These are phyloP conservation scores for Zhuqinia jingwanae DNA, from an alignment of 2,888 invertebrate genomes.

Conservation along the genomic window DNA sequence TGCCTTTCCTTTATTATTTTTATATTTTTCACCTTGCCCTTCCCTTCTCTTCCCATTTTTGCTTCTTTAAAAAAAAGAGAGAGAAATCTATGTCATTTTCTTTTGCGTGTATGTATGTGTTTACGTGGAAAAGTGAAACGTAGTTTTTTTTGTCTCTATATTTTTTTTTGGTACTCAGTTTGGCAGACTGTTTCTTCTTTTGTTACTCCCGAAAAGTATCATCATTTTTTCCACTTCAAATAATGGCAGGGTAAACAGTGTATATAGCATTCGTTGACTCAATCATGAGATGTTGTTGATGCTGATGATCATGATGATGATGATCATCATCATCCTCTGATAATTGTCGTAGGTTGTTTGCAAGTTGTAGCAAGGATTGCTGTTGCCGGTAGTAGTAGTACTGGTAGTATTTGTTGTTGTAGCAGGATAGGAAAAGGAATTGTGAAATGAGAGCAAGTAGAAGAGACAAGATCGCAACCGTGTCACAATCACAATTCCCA, in stretches of 20 bases:
- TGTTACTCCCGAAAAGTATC: constrained; percentile 20
- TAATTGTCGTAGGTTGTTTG: no score
- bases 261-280: neutral
- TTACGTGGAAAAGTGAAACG: constrained; percentile 65
- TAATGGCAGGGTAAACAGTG: neutral
- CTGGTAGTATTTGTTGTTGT: no score
- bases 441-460: constrained; percentile 14
- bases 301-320: neutral
- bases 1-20: constrained; percentile 9
- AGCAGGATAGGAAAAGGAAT: constrained; percentile 29
- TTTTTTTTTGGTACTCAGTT: constrained; percentile 41
- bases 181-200: neutral
- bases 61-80: neutral
- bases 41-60: constrained; percentile 1
- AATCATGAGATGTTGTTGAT: constrained; percentile 5
- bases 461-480: constrained; percentile 65
- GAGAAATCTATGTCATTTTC: constrained; percentile 61
- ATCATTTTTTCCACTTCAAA: constrained; percentile 22
- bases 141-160: constrained; percentile 49
- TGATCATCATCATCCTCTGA: neutral
- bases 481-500: constrained; percentile 75
- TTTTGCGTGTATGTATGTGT: constrained; percentile 17
- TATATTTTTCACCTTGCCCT: constrained; percentile 28
- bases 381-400: neutral
- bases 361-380: constrained; percentile 8